Conservation (phyloP, 2,888 invertebrate species). For the Phyllotreta striolata region DNA sequence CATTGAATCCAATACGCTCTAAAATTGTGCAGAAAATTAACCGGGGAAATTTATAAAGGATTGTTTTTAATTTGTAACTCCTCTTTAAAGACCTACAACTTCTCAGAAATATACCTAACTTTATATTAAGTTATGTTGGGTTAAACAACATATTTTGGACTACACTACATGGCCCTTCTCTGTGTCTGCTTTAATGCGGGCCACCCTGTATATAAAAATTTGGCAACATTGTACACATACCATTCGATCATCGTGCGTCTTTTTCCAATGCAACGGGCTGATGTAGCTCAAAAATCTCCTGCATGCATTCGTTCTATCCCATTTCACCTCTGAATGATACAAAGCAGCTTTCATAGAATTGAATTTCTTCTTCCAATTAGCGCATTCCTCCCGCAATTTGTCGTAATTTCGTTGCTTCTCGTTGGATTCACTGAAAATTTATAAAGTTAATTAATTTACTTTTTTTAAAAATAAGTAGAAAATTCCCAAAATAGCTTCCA, state of each 20-base stretch:
- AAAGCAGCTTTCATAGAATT: slow-evolving; percentile 58
- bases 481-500: too few species aligned
- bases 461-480: too few species aligned
- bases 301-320: slow-evolving; percentile 70
- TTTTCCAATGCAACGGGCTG: slow-evolving; percentile 69
- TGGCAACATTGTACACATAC: not conserved
- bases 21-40: slow-evolving; percentile 41
- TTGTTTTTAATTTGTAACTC: too few species aligned
- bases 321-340: slow-evolving; percentile 70
- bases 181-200: too few species aligned
- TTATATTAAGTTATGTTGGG: too few species aligned
- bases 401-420: slow-evolving; percentile 62
- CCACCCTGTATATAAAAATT: too few species aligned
- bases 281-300: slow-evolving; percentile 73
- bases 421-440: slow-evolving; percentile 52
- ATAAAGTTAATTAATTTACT: too few species aligned
- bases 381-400: slow-evolving; percentile 59
- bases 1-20: slow-evolving; percentile 44
- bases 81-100: too few species aligned
- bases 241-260: slow-evolving; percentile 8
- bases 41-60: too few species aligned
- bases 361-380: not conserved
- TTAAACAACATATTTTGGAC: too few species aligned
- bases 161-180: too few species aligned
- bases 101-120: too few species aligned